These are phyloP conservation scores for Echinarachnius parma DNA, from an alignment of 53 echinoderm and acorn worm genomes.

Conservation along the genomic window DNA sequence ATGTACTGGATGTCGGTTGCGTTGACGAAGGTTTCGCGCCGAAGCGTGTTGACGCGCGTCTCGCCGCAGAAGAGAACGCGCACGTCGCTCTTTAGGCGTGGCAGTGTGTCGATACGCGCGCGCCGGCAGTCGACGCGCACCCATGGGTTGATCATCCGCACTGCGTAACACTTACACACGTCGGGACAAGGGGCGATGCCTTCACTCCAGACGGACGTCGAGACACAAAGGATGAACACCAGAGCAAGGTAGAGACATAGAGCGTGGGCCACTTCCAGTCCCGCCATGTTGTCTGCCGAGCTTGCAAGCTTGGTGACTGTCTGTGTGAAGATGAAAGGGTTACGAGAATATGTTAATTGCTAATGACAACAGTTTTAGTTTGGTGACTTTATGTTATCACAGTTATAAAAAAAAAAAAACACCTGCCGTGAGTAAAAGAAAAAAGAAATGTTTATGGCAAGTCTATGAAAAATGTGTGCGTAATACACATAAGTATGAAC, in stretches of 20 bases:
- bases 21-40: not conserved
- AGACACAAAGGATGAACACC: not conserved
- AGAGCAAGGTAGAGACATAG: not conserved
- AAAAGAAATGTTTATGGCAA: no score
- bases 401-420: no score
- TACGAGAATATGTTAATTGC: no score
- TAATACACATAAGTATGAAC: no score
- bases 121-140: slow-evolving; percentile 11
- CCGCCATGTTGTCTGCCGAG: slow-evolving; percentile 10
- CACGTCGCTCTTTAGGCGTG: not conserved
- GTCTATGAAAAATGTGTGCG: no score
- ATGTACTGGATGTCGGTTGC: slow-evolving; percentile 1
- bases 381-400: no score
- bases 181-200: not conserved
- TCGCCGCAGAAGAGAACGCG: not conserved
- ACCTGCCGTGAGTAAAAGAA: no score
- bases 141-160: slow-evolving; percentile 18
- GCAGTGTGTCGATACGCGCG: not conserved
- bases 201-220: not conserved
- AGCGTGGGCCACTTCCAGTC: not conserved
- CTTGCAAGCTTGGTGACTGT: no score
- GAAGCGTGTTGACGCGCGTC: not conserved
- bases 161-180: not conserved
- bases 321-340: no score
- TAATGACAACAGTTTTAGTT: no score